Conservation (phyloP, 2,113 vertebrate species). For the Perca flavescens region DNA sequence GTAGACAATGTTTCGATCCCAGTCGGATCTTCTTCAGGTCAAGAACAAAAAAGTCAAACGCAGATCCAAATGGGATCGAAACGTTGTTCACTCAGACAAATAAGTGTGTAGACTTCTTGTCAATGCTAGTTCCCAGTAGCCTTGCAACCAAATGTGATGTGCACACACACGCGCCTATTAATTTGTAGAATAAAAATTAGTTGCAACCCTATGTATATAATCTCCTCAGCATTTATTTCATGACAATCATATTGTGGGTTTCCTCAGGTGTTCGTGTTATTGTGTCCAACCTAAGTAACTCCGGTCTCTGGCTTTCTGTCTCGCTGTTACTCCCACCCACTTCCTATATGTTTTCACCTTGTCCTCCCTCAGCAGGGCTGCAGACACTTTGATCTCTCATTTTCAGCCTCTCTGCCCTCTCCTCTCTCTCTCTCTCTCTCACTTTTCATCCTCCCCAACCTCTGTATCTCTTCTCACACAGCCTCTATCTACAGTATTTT, state of each 20-base stretch:
- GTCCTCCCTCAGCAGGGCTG: constrained; percentile 34
- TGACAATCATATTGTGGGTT: not conserved
- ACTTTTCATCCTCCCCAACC: constrained; percentile 6
- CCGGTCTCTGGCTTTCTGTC: constrained; percentile 1
- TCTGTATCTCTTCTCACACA: constrained; percentile 43
- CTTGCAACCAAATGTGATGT: not conserved
- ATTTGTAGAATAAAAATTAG: not conserved
- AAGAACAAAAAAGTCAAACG: not conserved
- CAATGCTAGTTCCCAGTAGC: not conserved
- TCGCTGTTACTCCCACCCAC: constrained; percentile 9
- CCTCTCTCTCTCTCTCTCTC: constrained; percentile 12
- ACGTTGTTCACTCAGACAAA: not conserved
- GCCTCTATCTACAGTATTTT: constrained; percentile 46
- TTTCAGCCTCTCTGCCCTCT: constrained; percentile 32
- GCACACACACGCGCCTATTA: not conserved
- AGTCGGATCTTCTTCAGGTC: not conserved
- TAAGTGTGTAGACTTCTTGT: not conserved
- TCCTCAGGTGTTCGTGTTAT: constrained; percentile 24
- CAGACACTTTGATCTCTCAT: constrained; percentile 47
- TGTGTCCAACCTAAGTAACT: not conserved
- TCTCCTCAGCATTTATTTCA: not conserved
- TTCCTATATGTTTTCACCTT: constrained; percentile 43
- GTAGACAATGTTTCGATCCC: not conserved
- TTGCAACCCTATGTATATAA: not conserved
- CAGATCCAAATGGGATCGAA: not conserved